Evolutionary conservation across 2,888 invertebrate species (phyloP).

Genomic region (Cerceris rybyensis): DNA sequence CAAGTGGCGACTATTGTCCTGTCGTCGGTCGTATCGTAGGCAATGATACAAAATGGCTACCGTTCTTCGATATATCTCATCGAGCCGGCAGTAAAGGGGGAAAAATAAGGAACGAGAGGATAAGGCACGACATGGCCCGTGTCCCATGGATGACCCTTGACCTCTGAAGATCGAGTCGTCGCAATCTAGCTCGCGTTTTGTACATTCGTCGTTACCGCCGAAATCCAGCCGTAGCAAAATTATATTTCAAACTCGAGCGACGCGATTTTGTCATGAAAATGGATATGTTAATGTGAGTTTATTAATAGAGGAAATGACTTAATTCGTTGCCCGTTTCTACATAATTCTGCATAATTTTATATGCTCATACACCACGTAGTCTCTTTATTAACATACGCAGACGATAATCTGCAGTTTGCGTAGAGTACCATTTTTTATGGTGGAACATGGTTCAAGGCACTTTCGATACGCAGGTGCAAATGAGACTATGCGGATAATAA

Average conservation of each 20-base stretch:
- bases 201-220: slow-evolving; percentile 5
- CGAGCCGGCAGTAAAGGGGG: slow-evolving; percentile 9
- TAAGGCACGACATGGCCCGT: slow-evolving; percentile 33
- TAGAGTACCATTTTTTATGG: no score
- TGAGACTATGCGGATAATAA: no score
- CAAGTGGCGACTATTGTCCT: slow-evolving; percentile 62
- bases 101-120: slow-evolving; percentile 20
- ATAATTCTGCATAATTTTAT: no score
- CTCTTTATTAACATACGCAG: no score
- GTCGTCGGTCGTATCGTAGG: slow-evolving; percentile 44
- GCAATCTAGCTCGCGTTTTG: slow-evolving; percentile 57
- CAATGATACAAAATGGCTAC: slow-evolving; percentile 62
- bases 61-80: slow-evolving; percentile 60
- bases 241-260: background rate
- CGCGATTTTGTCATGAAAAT: background rate
- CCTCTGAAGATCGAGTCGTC: slow-evolving; percentile 51
- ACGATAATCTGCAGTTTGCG: no score
- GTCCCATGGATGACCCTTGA: slow-evolving; percentile 56
- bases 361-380: no score
- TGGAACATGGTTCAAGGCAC: no score
- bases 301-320: background rate
- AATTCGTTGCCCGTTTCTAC: background rate
- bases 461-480: no score
- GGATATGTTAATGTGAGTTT: background rate
- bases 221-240: background rate